Evolutionary conservation across 2,888 invertebrate species (phyloP), one percentile per base, ranked within the genome.

Genomic region (Steinernema hermaphroditum): DNA sequence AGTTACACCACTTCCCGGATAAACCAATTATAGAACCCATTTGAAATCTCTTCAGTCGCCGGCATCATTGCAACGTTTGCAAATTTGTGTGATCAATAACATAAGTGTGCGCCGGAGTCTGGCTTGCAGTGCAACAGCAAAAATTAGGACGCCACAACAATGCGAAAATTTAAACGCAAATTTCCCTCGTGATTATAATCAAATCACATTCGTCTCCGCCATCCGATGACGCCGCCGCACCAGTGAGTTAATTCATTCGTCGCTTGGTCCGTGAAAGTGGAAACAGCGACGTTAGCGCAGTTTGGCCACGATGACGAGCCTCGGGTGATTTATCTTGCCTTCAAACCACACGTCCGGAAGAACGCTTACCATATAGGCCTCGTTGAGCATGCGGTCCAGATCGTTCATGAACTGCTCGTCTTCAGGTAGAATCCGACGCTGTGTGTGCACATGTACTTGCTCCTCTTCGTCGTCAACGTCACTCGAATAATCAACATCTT

Each of bases 341-440:
- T n/a, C n/a, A n/a, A n/a, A n/a, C n/a, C n/a, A n/a, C n/a, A n/a
- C n/a, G n/a, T n/a, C n/a, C n/a, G n/a, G n/a, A n/a, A n/a, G n/a
- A 19, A 19, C n/a, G 6, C 62, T 62, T n/a, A 73, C 74, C 70
- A 72, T 68, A 69, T 70, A 68, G 0, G 81, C 72, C 44, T 85
- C 85, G 27, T 73, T 78, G 74, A 83, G 76, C 70, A 83, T 75
- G 19, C 80, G 74, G 49, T 83, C 83, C 41, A 83, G 76, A 69
- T 84, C 82, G 4, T 80, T 72, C 70, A 79, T 75, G 68, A 85
- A 84, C 34, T 85, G 84, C 27, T 83, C 85, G 50, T 85, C 85
- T 57, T 85, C 83, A 16, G 77, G 76, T 16, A 72, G 69, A 16
- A 72, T 41, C 29, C 73, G 68, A 14, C 70, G 72, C 32, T 76